Evolutionary conservation across 2,113 vertebrate species (phyloP), one percentile per base, ranked within the genome.

Genomic region (Bothrops jararaca): DNA sequence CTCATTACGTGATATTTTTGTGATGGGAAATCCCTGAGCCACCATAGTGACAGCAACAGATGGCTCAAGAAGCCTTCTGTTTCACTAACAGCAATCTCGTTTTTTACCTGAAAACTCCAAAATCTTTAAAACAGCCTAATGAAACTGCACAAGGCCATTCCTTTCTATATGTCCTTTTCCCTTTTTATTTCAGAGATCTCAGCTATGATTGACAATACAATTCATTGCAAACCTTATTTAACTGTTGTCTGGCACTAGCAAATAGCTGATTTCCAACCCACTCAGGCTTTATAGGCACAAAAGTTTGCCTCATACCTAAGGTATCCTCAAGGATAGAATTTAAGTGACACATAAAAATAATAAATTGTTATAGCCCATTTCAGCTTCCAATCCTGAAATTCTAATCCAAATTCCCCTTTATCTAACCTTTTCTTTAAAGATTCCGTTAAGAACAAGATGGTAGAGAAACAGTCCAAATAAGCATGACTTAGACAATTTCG

Each of bases 301-400:
- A 95, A 95, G 92, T 92, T 90, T 94, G 26, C 45, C 90, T 96
- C 94, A 93, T 95, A 94, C 94, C 92, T 53, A 1, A 24, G 20
- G 0, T 3, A 22, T 2, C 1, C 87, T 26, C 53, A 23, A 11
- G 50, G 87, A 11, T 6, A 22, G 20, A 53, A 85, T 29, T 52
- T 88, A 50, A 74, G 45, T 60, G 34, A 69, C 34, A 80, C 18
- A 48, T 69, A 34, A n/a, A 69, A 69, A 69, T 69, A 69, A 34
- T 80, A 29, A 24, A n/a, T 64, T 10, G 39, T 88, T 52, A 22
- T 6, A 13, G 42, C 60, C 69, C 29, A 23, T 52, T 86, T 54
- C 69, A 29, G 18, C 23, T 52, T 87, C 6, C 58, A 50, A 2
- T 34, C 42, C 74, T 50, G 45, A 54, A 48, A 90, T 90, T 29